Conservation (phyloP, 2,113 vertebrate genomes). For the Leptosomus discolor region DNA sequence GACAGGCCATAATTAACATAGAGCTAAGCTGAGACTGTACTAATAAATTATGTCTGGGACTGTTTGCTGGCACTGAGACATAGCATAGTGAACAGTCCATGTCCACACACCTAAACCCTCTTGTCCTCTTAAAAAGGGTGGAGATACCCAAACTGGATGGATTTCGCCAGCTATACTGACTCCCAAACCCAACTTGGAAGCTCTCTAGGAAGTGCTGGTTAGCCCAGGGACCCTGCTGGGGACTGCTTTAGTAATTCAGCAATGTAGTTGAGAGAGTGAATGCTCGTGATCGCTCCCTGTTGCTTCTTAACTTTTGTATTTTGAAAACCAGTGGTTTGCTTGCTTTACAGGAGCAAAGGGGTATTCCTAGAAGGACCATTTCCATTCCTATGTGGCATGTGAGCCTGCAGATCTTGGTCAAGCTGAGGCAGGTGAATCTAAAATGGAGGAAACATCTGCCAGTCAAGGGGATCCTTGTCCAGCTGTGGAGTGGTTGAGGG, state of each 20-base stretch:
- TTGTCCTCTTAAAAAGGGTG: background rate
- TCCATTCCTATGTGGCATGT: background rate
- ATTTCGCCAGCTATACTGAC: background rate
- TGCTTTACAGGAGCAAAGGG: background rate
- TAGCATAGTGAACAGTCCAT: fast-evolving
- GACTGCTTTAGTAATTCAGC: background rate
- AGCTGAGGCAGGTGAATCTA: background rate
- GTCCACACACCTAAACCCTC: background rate
- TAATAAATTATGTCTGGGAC: background rate
- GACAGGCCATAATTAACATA: background rate
- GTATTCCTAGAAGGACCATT: background rate
- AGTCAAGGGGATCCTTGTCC: background rate
- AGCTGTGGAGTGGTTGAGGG: background rate
- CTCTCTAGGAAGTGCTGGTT: background rate
- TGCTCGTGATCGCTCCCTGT: background rate
- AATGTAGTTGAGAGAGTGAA: background rate
- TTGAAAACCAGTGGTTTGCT: background rate
- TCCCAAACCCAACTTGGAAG: background rate
- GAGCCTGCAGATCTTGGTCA: background rate
- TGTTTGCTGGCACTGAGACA: background rate
- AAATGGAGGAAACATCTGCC: background rate
- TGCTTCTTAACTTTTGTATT: background rate
- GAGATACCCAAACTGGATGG: background rate
- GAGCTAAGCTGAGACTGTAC: background rate
- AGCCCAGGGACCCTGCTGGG: background rate